These are phyloP conservation scores for Lophius americanus DNA, from an alignment of 2,797 vertebrate genomes.

Conservation along the genomic window DNA sequence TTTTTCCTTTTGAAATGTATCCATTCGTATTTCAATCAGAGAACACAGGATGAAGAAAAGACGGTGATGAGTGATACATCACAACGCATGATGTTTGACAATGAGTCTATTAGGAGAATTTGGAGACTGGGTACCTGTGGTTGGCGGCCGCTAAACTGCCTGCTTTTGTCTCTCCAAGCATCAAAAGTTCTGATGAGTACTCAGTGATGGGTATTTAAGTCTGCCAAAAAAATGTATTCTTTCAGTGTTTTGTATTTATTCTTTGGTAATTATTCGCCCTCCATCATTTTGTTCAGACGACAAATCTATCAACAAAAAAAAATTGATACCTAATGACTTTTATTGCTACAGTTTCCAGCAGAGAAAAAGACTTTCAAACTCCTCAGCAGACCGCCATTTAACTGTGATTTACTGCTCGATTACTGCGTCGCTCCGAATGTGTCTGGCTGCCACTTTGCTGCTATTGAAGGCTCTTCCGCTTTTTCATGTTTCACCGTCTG, in stretches of 20 bases:
- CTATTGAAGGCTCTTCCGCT: conserved; percentile 12
- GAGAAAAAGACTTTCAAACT: conserved; percentile 14
- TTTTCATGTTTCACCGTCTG: not conserved
- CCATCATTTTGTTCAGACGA: conserved; percentile 1
- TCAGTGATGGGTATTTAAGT: not conserved
- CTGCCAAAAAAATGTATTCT: not conserved
- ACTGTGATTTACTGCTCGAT: conserved; percentile 7
- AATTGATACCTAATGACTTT: conserved; percentile 8
- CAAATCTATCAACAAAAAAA: conserved; percentile 16
- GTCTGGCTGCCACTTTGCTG: conserved; percentile 10
- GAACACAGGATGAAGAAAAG: too few relatives aligned
- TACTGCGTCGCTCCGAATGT: not conserved
- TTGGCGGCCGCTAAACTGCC: not conserved
- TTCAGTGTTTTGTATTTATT: conserved; percentile 6
- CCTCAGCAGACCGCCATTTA: conserved; percentile 1
- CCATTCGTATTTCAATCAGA: not conserved
- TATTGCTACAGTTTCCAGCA: conserved; percentile 11
- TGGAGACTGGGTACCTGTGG: too few relatives aligned
- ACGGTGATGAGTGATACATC: too few relatives aligned
- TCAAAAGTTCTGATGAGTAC: not conserved
- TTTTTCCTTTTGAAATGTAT: not conserved
- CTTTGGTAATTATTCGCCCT: conserved; percentile 18
- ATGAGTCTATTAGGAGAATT: too few relatives aligned
- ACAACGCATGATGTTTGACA: too few relatives aligned
- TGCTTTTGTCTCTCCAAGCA: not conserved